phyloP scores from a whole-genome alignment of 1,140 invertebrate genomes.

The Ceratina japonica region DNA sequence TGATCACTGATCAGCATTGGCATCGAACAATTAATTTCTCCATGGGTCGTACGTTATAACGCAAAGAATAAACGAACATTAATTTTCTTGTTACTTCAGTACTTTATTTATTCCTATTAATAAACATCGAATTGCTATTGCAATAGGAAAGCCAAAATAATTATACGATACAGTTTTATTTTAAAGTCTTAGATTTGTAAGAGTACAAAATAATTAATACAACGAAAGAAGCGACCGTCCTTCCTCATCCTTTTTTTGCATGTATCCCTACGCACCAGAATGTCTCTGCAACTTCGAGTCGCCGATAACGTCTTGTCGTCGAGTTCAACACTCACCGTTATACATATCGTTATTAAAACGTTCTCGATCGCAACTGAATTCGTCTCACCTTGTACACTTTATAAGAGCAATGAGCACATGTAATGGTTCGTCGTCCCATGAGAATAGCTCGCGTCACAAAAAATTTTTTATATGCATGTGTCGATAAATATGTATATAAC shows the following conservation, averaged over 20 bases:
- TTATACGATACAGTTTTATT: constrained; percentile 69
- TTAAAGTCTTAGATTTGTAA: constrained; percentile 68
- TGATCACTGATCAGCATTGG: too few relatives aligned
- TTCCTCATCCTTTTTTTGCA: not conserved
- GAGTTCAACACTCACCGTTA: constrained; percentile 28
- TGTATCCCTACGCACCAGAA: not conserved
- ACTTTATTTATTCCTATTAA: constrained; percentile 33
- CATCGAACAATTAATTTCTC: too few relatives aligned
- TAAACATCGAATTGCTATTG: constrained; percentile 12
- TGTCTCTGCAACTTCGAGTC: not conserved
- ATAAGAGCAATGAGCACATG: constrained; percentile 31
- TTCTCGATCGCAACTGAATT: constrained; percentile 32
- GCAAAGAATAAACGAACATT: not conserved
- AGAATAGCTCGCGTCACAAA: constrained; percentile 18
- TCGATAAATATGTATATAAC: not conserved
- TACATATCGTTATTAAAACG: constrained; percentile 30
- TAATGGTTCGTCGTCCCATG: constrained; percentile 14
- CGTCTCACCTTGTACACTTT: constrained; percentile 36
- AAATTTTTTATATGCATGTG: constrained; percentile 16
- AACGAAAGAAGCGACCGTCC: constrained; percentile 59
- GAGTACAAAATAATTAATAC: constrained; percentile 75
- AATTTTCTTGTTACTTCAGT: not conserved
- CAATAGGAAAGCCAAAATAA: constrained; percentile 33
- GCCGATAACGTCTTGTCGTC: not conserved
- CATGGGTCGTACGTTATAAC: too few relatives aligned